Evolutionary conservation across 1,140 invertebrate species (phyloP), one percentile per base, ranked within the genome.

Genomic region (Achatina immaculata): DNA sequence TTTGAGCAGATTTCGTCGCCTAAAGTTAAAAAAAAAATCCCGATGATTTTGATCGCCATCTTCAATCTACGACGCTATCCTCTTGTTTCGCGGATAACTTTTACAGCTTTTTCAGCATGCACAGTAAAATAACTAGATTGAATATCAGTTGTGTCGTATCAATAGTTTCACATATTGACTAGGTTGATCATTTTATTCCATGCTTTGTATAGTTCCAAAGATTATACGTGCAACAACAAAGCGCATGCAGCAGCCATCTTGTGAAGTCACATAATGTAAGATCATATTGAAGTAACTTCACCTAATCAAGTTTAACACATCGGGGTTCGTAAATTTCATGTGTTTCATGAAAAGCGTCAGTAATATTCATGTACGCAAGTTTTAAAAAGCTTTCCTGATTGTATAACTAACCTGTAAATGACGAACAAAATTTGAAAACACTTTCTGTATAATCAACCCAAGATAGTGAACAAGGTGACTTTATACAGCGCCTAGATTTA

Each of bases 161-260:
- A 31, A 31, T 28, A 31, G 11, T 28, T 28, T 3, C 11, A 3
- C 58, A 62, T 62, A 31, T 62, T 62, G n/a, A 31, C n/a, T n/a
- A n/a, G n/a, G n/a, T 62, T 2, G n/a, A 62, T 34, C 6, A 62
- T 6, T 62, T 28, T 62, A 62, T 62, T 62, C 1, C 31, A 2
- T 62, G 28, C 4, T 62, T 28, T 62, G 4, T 19, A 62, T 31
- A 62, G n/a, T 31, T 4, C 28, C 11, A 11, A 34, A 62, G 31
- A 2, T n/a, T 4, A 31, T 31, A 28, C 28, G 6, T n/a, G 28
- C n/a, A 62, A 48, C n/a, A 11, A 31, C 58, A 62, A 62, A 62
- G 58, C 58, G 58, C 58, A 62, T 28, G 7, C n/a, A 62, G 58
- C 58, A 62, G 58, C 58, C 58, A 62, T 62, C 58, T 62, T 62